These are phyloP conservation scores for Pleuronectes platessa DNA, from an alignment of 2,113 vertebrate genomes.

Conservation along the genomic window DNA sequence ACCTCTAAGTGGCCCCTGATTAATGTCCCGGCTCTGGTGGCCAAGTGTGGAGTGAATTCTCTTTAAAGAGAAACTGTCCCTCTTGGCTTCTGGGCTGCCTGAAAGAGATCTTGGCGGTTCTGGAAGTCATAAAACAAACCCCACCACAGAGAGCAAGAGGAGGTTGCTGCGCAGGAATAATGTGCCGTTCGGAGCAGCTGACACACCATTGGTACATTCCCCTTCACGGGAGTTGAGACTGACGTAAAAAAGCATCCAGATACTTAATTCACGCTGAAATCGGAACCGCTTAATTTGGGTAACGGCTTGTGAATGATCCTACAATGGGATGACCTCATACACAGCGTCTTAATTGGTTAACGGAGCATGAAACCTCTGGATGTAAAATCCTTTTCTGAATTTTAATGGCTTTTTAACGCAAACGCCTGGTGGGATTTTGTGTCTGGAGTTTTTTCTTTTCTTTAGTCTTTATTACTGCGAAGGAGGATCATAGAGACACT, in stretches of 20 bases:
- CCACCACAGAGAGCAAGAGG: slow-evolving; percentile 26
- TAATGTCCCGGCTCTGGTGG: slow-evolving; percentile 54
- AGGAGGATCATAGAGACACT: slow-evolving; percentile 15
- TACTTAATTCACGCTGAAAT: slow-evolving; percentile 25
- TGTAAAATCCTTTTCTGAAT: slow-evolving; percentile 26
- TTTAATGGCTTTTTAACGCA: not conserved
- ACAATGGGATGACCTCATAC: slow-evolving; percentile 16
- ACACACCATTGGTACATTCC: slow-evolving; percentile 26
- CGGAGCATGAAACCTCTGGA: slow-evolving; percentile 16
- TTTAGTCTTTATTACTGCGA: slow-evolving; percentile 8
- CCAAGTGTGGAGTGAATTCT: slow-evolving; percentile 40
- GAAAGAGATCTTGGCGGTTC: slow-evolving; percentile 46
- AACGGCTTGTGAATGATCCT: not conserved
- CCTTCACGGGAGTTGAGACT: slow-evolving; percentile 8
- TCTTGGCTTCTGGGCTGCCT: slow-evolving; percentile 37
- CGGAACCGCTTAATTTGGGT: slow-evolving; percentile 8
- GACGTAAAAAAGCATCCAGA: slow-evolving; percentile 15
- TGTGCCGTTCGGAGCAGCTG: slow-evolving; percentile 26
- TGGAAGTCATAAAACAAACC: slow-evolving; percentile 57
- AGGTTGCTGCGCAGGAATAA: slow-evolving; percentile 43
- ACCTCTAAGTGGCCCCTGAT: slow-evolving; percentile 62
- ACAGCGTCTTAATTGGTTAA: slow-evolving; percentile 24
- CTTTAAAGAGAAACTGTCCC: slow-evolving; percentile 50
- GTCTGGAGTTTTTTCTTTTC: not conserved
- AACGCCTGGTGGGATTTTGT: not conserved